phyloP scores from a whole-genome alignment of 1,140 invertebrate genomes.

The Seison nebaliae region DNA sequence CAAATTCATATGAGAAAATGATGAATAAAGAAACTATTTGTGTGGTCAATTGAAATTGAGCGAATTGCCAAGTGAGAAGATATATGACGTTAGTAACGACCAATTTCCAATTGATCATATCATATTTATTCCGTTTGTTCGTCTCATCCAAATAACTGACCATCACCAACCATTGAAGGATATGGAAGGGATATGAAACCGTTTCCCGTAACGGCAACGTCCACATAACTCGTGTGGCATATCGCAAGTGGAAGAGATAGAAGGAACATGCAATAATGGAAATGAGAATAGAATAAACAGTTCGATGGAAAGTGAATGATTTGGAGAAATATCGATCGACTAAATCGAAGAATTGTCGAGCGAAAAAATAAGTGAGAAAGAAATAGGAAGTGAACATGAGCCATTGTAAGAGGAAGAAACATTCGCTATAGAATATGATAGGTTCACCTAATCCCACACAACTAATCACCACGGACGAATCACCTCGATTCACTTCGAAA shows the following conservation, averaged over 20 bases:
- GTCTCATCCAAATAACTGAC: slow-evolving; percentile 25
- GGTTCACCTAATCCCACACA: slow-evolving; percentile 48
- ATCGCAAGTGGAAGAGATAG: slow-evolving; percentile 51
- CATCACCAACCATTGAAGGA: slow-evolving; percentile 30
- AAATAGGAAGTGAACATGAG: slow-evolving; percentile 38
- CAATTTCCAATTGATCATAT: background rate
- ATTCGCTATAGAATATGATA: slow-evolving; percentile 44
- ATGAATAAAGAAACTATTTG: slow-evolving; percentile 33
- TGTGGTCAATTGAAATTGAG: slow-evolving; percentile 46
- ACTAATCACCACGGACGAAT: slow-evolving; percentile 38
- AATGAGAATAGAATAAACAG: no score
- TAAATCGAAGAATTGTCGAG: slow-evolving; percentile 19
- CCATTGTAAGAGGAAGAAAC: slow-evolving; percentile 39
- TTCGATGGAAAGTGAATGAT: no score
- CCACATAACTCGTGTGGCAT: slow-evolving; percentile 49
- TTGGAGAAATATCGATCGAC: slow-evolving; percentile 31
- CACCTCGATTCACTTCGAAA: slow-evolving; percentile 38
- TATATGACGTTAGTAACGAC: slow-evolving; percentile 17
- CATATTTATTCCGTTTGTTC: background rate
- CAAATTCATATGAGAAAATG: slow-evolving; percentile 37
- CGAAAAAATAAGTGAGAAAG: slow-evolving; percentile 34
- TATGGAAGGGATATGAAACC: slow-evolving; percentile 43
- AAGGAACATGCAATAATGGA: slow-evolving; percentile 39
- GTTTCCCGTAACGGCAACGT: slow-evolving; percentile 52
- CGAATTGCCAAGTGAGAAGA: slow-evolving; percentile 32